Base-by-base conservation (phyloP, 2,113 vertebrate genomes). In the Corydoras sp. region DNA sequence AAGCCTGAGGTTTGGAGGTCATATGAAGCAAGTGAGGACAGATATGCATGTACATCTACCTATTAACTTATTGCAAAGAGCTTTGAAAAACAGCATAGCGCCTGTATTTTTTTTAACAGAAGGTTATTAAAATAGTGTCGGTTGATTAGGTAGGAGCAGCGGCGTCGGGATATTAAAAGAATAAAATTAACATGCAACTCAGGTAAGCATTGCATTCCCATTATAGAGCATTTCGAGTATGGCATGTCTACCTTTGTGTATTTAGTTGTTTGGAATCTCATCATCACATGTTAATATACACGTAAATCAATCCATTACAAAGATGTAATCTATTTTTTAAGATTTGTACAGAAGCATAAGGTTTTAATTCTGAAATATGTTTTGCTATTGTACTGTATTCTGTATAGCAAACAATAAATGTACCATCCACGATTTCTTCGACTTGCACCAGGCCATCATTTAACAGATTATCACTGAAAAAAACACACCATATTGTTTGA, bases 251-350 rank as follows among this genome's bases (percentile, higher is more conserved):
- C 11, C 49, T 13, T 55, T 56, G 7, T 56, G 54, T 56, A 7
- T 10, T 14, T 53, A 9, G 10, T 43, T 10, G 51, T 56, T 3
- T n/a, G 15, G 54, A 56, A n/a, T 56, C 54, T 55, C 53, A 55
- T 14, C 51, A 81, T 31, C 72, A 72, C 31, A 73, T 62, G 71
- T 69, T 78, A 72, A 79, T 72, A 77, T 72, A 63, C 79, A 65
- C 80, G 70, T 75, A 69, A 18, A 12, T 65, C 69, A 81, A 54
- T 85, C 80, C 87, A 87, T 89, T 89, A 78, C 79, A 80, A 85
- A 93, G 95, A 93, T 98, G 95, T 96, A 95, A 92, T 98, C 92
- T 95, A 93, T 94, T 96, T 93, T 75, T 93, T 88, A 91, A 89
- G 83, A 86, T 86, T 78, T 94, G 76, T 95, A 92, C 89, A 95